Evolutionary conservation across 2,888 invertebrate species (phyloP).

Genomic region (Cephus rjabovi): DNA sequence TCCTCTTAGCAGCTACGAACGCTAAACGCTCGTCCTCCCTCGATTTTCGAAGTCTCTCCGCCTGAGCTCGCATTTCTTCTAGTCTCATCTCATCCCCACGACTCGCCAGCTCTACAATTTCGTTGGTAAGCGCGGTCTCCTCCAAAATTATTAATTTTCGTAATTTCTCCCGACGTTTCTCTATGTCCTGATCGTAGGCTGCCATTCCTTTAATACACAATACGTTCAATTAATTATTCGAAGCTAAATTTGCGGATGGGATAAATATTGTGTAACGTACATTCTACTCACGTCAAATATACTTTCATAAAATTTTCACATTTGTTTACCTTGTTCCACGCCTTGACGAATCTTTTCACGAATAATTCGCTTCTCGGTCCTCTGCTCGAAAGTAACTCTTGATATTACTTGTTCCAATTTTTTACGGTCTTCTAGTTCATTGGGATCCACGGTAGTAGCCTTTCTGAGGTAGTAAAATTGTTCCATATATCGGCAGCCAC

Average conservation of each 20-base stretch:
- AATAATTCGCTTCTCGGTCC: slow-evolving; percentile 36
- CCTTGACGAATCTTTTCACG: slow-evolving; percentile 35
- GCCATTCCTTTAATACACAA: slow-evolving; percentile 59
- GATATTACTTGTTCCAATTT: slow-evolving; percentile 33
- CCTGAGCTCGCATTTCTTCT: slow-evolving; percentile 68
- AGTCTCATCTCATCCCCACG: slow-evolving; percentile 68
- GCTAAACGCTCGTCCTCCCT: slow-evolving; percentile 70
- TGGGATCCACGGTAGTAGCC: slow-evolving; percentile 9
- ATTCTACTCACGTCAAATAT: not conserved
- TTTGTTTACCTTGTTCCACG: slow-evolving; percentile 42
- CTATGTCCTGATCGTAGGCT: slow-evolving; percentile 67
- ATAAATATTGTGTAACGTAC: not conserved
- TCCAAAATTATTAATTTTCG: slow-evolving; percentile 67
- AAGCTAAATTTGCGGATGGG: not conserved
- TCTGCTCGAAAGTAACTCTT: slow-evolving; percentile 37
- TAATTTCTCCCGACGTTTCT: slow-evolving; percentile 65
- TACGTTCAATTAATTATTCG: not conserved
- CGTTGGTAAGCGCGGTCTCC: slow-evolving; percentile 68
- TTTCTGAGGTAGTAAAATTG: slow-evolving; percentile 19
- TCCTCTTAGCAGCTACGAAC: slow-evolving; percentile 63
- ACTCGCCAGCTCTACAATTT: slow-evolving; percentile 70
- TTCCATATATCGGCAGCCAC: slow-evolving; percentile 22
- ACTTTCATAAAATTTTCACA: not conserved
- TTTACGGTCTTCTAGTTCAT: slow-evolving; percentile 23
- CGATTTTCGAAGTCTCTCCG: slow-evolving; percentile 67